Evolutionary conservation across 2,797 vertebrate species (phyloP).

Genomic region (Cossypha dichroa): DNA sequence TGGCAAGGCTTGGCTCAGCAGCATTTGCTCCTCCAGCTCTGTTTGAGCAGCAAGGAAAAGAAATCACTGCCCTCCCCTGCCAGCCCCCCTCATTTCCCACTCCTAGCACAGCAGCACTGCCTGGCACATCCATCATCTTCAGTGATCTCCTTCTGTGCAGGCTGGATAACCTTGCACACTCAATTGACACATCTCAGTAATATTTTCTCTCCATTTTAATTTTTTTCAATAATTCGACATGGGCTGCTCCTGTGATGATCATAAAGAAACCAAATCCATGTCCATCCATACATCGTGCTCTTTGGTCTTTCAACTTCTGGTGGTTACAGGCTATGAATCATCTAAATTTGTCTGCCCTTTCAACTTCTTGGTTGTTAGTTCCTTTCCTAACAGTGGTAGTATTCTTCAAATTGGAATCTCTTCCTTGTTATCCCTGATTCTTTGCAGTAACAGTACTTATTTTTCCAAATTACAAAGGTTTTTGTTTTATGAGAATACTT

Average conservation of each 20-base stretch:
- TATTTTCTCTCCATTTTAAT: not conserved
- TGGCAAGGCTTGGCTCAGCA: not conserved
- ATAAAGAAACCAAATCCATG: not conserved
- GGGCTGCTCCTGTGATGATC: not conserved
- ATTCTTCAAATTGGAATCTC: not conserved
- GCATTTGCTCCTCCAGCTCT: not conserved
- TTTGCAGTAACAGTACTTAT: not conserved
- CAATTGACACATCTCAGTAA: not conserved
- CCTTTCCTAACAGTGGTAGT: not conserved
- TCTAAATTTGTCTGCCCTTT: not conserved
- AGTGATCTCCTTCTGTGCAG: fast-evolving
- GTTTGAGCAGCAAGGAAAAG: not conserved
- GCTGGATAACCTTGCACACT: not conserved
- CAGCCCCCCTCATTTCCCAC: fast-evolving
- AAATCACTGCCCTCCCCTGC: not conserved
- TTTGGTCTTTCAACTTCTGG: not conserved
- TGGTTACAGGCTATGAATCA: not conserved
- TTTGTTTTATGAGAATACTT: not conserved
- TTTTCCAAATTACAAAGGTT: not conserved
- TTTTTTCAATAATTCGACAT: not conserved
- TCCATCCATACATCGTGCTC: not conserved
- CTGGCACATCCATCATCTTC: not conserved
- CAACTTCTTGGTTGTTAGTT: not conserved
- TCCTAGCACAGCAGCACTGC: not conserved
- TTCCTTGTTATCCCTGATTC: not conserved